Base-by-base conservation (phyloP, 2,113 vertebrate species). In the Cryptomyrus ogoouensis region DNA sequence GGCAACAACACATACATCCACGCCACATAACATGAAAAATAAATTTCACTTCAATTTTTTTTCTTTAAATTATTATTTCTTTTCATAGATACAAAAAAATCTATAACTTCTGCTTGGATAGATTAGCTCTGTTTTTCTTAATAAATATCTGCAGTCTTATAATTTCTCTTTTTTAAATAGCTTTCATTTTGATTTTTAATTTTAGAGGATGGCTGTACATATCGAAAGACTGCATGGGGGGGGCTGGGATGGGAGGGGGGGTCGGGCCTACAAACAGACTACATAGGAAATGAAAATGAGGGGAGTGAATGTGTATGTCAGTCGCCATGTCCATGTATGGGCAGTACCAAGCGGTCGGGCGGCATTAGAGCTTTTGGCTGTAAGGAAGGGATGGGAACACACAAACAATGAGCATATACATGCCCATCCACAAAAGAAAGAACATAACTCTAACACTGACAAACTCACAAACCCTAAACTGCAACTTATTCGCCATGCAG, bases 341-440 rank as follows among this genome's bases (percentile, higher is more conserved):
- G 97, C 96, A 94, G 97, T 96, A 97, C 97, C 97, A 96, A 98
- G 97, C 97, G 97, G 97, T 97, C 97, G 98, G 97, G 97, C 97
- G 96, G 98, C 97, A 97, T 98, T 98, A 97, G 98, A 98, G 97
- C 98, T 99, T 98, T 98, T 98, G 96, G 98, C 98, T 99, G 98
- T 98, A 99, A 99, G 97, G 98, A 98, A 99, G 98, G 98, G 98
- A 98, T 97, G 97, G 97, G 98, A 97, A 98, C 97, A 98, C 97
- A 98, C 97, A 98, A 96, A 98, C 94, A 98, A 97, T 98, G 97
- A 98, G 97, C 97, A 98, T 97, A 98, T 96, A 97, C 97, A 98
- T 97, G 97, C 98, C 97, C 97, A 97, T 98, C 96, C 96, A 98
- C 95, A 97, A 96, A 97, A 97, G 93, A 96, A 97, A 97, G 95